These are phyloP conservation scores for Drosophila niveifrons DNA, from an alignment of 2,888 invertebrate species.

Conservation along the genomic window DNA sequence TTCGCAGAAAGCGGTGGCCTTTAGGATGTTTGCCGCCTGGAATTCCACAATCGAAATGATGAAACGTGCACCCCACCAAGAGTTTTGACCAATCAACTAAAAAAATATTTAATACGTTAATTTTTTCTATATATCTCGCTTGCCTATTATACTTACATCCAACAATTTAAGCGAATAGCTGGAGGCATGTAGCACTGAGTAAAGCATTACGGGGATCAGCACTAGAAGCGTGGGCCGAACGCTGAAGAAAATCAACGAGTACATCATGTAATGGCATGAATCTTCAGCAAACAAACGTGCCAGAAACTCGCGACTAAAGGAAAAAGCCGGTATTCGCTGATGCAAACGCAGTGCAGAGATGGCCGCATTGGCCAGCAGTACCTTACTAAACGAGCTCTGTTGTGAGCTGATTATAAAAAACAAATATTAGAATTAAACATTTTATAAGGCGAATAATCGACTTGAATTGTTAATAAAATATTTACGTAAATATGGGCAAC, in stretches of 20 bases:
- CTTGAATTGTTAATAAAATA: conserved; percentile 46
- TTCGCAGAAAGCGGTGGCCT: conserved; percentile 96
- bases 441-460: neutral
- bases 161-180: conserved; percentile 95
- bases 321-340: conserved; percentile 95
- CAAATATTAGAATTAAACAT: conserved; percentile 71
- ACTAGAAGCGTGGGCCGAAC: conserved; percentile 95
- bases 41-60: conserved; percentile 95
- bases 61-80: conserved; percentile 94
- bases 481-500: conserved; percentile 95
- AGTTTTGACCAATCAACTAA: conserved; percentile 96
- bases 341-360: conserved; percentile 97
- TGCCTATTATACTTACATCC: conserved; percentile 89
- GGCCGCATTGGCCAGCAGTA: conserved; percentile 96
- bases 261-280: conserved; percentile 98
- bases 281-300: conserved; percentile 93
- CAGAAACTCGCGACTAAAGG: conserved; percentile 93
- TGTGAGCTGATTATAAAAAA: conserved; percentile 87
- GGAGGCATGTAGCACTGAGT: conserved; percentile 96
- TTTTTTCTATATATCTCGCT: neutral
- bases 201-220: conserved; percentile 95
- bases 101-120: conserved; percentile 59
- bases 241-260: conserved; percentile 97
- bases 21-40: conserved; percentile 95
- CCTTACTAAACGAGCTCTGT: conserved; percentile 95